Base-by-base conservation (phyloP, 2,888 invertebrate genomes). In the Cryptocheilus praepositus region DNA sequence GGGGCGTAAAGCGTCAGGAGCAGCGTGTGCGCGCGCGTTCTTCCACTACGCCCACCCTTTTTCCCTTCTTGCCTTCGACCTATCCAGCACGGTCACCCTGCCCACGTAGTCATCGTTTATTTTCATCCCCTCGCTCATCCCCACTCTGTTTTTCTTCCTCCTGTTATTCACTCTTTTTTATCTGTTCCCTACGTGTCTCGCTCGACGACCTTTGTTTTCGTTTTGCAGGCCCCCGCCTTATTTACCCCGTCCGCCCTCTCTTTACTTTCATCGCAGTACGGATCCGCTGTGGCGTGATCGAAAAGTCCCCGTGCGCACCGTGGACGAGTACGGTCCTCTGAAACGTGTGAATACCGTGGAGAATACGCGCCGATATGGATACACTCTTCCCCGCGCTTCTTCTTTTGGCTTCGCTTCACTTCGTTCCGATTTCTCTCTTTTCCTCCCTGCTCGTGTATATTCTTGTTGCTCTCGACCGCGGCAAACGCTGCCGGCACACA, bases 351-450 rank as follows among this genome's bases (percentile, higher is more conserved):
- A 49, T 49, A n/a, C 18, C n/a, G 49, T 18, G 49, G 49, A 49
- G 49, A 18, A 49, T 49, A 49, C n/a, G 49, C 49, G n/a, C 49
- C 49, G 49, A 49, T 49, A 49, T 49, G 16, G 49, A 18, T 36
- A 36, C 36, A 36, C 36, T 36, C 13, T 7, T 11, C 25, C 25
- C 25, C 2, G 5, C 25, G 3, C 36, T 11, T 36, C 11, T 36
- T 36, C 36, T 36, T 25, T 25, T 25, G 2, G 25, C 25, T 25
- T 25, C 25, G 25, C 25, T 25, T 5, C 5, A 25, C 36, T 36
- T 1, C 36, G 11, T 36, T 11, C 36, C 4, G 36, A 36, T 36
- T 36, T 36, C 36, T 36, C 36, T 36, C 36, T 36, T 36, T 36
- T 36, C 8, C 36, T 11, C 11, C 8, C 36, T 7, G 8, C 36